Base-by-base conservation (phyloP, 1,140 invertebrate genomes). In the Diorhabda sublineata region DNA sequence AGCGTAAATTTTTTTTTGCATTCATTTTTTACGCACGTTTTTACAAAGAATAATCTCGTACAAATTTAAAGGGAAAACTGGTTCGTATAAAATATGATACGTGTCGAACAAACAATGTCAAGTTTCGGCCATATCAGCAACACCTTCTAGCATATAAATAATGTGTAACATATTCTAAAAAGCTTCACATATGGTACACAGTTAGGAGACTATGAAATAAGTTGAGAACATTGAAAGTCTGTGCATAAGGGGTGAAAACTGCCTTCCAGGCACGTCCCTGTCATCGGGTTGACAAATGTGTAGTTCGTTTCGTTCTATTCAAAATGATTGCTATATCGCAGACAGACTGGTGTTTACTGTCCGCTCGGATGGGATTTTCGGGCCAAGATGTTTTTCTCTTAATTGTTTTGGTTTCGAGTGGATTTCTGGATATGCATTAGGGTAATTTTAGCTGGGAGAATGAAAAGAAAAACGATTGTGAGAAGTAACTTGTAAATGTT, bases 261-360 rank as follows among this genome's bases (percentile, higher is more conserved):
- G 61, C 44, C 61, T 47, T 62, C 7, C 6, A 41, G 11, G 61
- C 61, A 62, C 61, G 61, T 62, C 61, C 42, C 61, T 62, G 61
- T 62, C 61, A 62, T 11, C 61, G 11, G 47, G 47, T 62, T 62
- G 61, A 62, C 61, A 62, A 62, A 62, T 62, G 61, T 62, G 61
- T 62, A 62, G 61, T 62, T 62, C 61, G 61, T 44, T n/a, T 62
- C 61, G 42, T 44, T n/a, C 44, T 7, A 11, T 42, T 4, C n/a
- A 44, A 5, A 44, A 11, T 47, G 61, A 62, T 44, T 62, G 43
- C 61, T 62, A 5, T 62, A 62, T 62, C 43, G 42, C 11, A 44
- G 43, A 62, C 42, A 44, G 47, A n/a, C 47, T 44, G 26, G 59
- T 42, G 41, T 41, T 61, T 61, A 61, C 42, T 43, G 47, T 52